Percentiles rank a stretch among this genome's conserved stretches.
Conservation (phyloP, 2,888 invertebrate genomes). For the Disparrhopalites patrizii region DNA sequence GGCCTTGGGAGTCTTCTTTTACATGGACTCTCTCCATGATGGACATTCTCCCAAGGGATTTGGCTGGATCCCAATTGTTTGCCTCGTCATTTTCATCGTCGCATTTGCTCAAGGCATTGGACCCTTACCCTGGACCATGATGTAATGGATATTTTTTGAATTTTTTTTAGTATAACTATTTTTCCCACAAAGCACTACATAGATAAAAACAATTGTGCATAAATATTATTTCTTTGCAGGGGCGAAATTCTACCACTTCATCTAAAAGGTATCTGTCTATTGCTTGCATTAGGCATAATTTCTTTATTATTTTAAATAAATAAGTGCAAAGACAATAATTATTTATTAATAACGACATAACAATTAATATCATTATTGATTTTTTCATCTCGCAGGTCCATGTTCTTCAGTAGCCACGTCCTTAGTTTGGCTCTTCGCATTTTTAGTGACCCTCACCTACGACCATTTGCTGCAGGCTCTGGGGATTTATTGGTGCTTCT, state of each 20-base stretch:
- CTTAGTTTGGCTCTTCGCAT: slow-evolving; percentile 70
- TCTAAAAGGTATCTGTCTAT: slow-evolving; percentile 57
- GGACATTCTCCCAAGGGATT: slow-evolving; percentile 50
- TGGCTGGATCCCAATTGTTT: slow-evolving; percentile 68
- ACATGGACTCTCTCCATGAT: slow-evolving; percentile 44
- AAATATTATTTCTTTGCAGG: slow-evolving; percentile 2
- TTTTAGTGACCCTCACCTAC: slow-evolving; percentile 53
- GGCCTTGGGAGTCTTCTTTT: slow-evolving; percentile 68
- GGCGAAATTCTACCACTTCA: slow-evolving; percentile 71
- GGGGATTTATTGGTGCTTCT: slow-evolving; percentile 38
- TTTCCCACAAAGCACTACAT: neutral
- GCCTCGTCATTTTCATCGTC: slow-evolving; percentile 70
- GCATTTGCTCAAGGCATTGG: slow-evolving; percentile 77
- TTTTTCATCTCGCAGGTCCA: slow-evolving; percentile 1
- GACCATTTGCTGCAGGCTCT: slow-evolving; percentile 26
- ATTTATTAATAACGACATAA: neutral
- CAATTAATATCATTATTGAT: neutral
- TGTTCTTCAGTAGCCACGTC: slow-evolving; percentile 72
- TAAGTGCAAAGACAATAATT: neutral
- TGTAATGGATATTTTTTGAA: slow-evolving; percentile 52
- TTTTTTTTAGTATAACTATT: neutral
- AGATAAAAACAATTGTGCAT: neutral
- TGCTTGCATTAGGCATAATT: neutral
- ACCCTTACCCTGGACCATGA: slow-evolving; percentile 79
- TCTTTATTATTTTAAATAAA: neutral